Conservation (phyloP, 2,113 vertebrate genomes). For the Carassius gibelio region DNA sequence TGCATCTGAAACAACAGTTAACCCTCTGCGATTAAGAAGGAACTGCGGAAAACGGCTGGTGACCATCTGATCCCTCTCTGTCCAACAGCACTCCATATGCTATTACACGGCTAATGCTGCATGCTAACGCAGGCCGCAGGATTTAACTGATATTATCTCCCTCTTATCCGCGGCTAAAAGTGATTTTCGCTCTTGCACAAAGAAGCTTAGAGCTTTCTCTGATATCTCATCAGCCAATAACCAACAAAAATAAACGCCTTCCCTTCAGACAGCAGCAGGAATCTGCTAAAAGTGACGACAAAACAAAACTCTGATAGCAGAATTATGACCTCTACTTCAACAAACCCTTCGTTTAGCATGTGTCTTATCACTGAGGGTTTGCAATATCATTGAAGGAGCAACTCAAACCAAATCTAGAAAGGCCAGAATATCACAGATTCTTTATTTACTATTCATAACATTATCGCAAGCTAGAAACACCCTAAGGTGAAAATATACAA, state of each 20-base stretch:
- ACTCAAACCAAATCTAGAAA: no score
- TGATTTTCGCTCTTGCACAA: conserved; percentile 18
- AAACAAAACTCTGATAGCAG: neutral
- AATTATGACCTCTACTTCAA: neutral
- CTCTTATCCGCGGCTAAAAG: conserved; percentile 57
- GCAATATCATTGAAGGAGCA: no score
- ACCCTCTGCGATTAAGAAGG: neutral
- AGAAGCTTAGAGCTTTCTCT: conserved; percentile 25
- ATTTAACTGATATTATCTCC: conserved; percentile 65
- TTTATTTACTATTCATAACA: no score
- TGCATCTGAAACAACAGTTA: conserved; percentile 28
- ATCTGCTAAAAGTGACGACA: neutral
- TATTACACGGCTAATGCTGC: conserved; percentile 65
- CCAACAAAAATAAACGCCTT: conserved; percentile 32
- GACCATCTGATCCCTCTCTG: conserved; percentile 41
- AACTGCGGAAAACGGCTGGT: neutral
- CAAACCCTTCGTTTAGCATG: no score
- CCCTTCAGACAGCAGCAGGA: neutral
- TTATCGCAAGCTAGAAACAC: no score
- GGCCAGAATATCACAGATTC: no score
- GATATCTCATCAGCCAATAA: conserved; percentile 22
- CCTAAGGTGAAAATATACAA: no score
- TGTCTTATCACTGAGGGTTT: neutral
- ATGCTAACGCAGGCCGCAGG: conserved; percentile 57
- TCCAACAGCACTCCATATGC: conserved; percentile 67